phyloP scores from a whole-genome alignment of 2,797 vertebrate species.

The Spatula versicolor region DNA sequence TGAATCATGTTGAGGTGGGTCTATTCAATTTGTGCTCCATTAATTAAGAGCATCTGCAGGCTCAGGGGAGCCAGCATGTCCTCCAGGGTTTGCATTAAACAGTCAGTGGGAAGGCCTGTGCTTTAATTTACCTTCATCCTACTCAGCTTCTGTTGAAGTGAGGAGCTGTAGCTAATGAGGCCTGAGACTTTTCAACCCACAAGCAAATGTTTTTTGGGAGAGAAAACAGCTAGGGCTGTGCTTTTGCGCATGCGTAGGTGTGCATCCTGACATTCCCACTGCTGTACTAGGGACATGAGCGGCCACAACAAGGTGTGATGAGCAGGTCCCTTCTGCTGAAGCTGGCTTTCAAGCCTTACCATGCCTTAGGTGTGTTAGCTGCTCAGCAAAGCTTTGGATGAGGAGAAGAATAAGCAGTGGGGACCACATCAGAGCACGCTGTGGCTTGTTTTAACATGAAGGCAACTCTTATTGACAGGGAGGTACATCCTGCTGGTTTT shows the following conservation, averaged over 20 bases:
- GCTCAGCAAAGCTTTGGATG: not conserved
- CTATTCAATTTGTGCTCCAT: conserved; percentile 60
- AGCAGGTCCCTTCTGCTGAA: not conserved
- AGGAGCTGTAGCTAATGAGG: not conserved
- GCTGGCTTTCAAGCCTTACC: not conserved
- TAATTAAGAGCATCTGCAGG: conserved; percentile 65
- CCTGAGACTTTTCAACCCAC: not conserved
- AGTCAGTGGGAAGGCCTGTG: conserved; percentile 35
- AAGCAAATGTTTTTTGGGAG: not conserved
- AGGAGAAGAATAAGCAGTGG: not conserved
- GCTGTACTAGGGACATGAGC: not conserved
- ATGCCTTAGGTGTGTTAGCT: not conserved
- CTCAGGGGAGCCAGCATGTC: conserved; percentile 31
- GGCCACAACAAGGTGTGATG: not conserved
- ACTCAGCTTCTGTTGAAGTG: not conserved
- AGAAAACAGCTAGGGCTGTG: not conserved
- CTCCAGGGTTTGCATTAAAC: conserved; percentile 41
- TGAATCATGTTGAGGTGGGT: conserved; percentile 33
- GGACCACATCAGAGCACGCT: fast-evolving
- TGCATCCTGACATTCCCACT: not conserved
- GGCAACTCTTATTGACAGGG: not conserved
- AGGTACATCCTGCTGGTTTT: not conserved
- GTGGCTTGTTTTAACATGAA: not conserved
- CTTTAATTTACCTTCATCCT: conserved; percentile 25
- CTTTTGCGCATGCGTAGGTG: not conserved